phyloP scores from a whole-genome alignment of 2,888 invertebrate genomes.

The Leptopilina syphax region DNA sequence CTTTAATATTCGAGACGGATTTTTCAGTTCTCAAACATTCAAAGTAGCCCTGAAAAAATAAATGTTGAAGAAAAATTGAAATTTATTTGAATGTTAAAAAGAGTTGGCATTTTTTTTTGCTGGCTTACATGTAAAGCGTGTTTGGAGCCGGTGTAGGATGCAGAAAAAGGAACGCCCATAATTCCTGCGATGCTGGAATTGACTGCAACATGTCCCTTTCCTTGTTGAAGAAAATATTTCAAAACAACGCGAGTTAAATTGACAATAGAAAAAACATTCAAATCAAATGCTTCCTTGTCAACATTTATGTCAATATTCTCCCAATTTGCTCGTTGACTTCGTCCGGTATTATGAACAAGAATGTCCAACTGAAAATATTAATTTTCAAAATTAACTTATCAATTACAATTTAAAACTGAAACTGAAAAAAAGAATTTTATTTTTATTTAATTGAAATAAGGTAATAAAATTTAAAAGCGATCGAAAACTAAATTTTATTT shows the following conservation, averaged over 20 bases:
- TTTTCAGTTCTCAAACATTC: constrained; percentile 82
- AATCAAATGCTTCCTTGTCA: constrained; percentile 85
- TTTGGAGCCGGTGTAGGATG: constrained; percentile 86
- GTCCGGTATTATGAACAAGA: constrained; percentile 89
- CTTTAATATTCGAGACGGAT: constrained; percentile 79
- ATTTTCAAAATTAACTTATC: constrained; percentile 14
- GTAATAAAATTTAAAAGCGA: too few relatives aligned
- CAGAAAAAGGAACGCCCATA: constrained; percentile 82
- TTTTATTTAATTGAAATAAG: too few relatives aligned
- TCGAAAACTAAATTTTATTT: too few relatives aligned
- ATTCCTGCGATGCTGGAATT: constrained; percentile 88
- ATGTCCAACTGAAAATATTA: constrained; percentile 81
- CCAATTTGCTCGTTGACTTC: constrained; percentile 85
- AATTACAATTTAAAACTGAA: background rate
- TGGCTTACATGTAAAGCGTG: constrained; percentile 85
- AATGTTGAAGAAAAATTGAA: constrained; percentile 3
- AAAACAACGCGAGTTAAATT: constrained; percentile 84
- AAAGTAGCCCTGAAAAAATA: constrained; percentile 83
- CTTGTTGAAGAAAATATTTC: constrained; percentile 80
- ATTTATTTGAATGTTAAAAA: background rate
- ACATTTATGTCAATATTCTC: constrained; percentile 84
- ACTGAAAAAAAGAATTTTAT: too few relatives aligned
- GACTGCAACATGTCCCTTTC: constrained; percentile 84
- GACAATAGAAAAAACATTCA: constrained; percentile 87
- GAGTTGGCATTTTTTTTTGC: background rate